Conservation (phyloP, 2,113 vertebrate species). For the Tamias sibiricus region DNA sequence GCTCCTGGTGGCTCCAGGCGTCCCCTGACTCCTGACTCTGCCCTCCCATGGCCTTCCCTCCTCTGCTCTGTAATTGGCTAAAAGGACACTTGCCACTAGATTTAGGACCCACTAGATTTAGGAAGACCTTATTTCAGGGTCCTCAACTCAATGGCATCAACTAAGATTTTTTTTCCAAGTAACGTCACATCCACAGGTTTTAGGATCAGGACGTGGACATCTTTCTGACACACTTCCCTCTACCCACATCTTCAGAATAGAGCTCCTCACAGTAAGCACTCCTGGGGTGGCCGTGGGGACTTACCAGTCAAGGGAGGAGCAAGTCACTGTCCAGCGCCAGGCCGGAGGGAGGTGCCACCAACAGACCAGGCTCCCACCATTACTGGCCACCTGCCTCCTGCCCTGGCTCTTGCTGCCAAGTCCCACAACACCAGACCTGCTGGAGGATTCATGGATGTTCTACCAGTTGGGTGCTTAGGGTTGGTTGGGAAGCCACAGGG, state of each 20-base stretch:
- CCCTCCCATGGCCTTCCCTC: background rate
- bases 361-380: background rate
- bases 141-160: background rate
- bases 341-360: background rate
- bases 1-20: background rate
- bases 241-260: background rate
- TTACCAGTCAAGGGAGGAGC: rapidly evolving
- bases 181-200: background rate
- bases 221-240: background rate
- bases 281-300: rapidly evolving
- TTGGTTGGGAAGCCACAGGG: background rate
- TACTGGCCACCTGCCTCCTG: background rate
- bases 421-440: too few species aligned
- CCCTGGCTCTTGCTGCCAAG: rapidly evolving
- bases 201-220: background rate
- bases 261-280: rapidly evolving
- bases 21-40: background rate
- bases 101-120: background rate
- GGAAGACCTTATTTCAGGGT: background rate
- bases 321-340: background rate
- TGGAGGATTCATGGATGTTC: rapidly evolving
- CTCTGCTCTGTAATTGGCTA: background rate
- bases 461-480: background rate
- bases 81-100: background rate
- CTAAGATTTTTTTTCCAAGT: background rate